Percentiles rank a stretch among this genome's conserved stretches.
Conservation (phyloP, 2,797 vertebrate genomes). For the Sebastes cheni region DNA sequence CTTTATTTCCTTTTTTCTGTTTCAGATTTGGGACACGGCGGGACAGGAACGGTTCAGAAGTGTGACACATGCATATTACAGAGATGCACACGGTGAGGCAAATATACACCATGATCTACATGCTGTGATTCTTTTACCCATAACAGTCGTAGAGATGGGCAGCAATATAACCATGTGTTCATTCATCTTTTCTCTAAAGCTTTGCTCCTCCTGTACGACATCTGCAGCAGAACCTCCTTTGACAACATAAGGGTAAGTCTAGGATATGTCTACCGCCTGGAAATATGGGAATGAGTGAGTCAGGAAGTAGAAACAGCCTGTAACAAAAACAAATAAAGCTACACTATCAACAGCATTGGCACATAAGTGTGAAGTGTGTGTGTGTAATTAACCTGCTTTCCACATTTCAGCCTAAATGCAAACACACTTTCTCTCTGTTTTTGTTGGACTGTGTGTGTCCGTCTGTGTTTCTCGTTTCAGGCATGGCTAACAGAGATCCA, state of each 20-base stretch:
- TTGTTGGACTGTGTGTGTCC: not conserved
- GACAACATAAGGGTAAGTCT: slow-evolving; percentile 91
- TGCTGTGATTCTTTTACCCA: not conserved
- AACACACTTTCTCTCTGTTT: not conserved
- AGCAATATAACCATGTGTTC: not conserved
- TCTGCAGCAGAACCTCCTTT: slow-evolving; percentile 91
- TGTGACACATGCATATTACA: slow-evolving; percentile 91
- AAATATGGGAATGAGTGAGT: not conserved
- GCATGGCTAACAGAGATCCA: slow-evolving; percentile 97
- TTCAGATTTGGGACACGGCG: slow-evolving; percentile 92
- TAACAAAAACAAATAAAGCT: not conserved
- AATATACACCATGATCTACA: not conserved
- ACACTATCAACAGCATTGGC: not conserved
- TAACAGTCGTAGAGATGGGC: not conserved
- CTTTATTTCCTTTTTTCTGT: slow-evolving; percentile 12
- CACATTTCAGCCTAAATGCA: not conserved
- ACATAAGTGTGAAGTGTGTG: not conserved
- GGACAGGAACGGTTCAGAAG: slow-evolving; percentile 91
- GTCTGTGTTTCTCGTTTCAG: slow-evolving; percentile 68
- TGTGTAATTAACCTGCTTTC: not conserved
- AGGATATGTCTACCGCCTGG: not conserved
- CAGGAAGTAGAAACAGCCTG: not conserved
- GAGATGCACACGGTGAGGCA: slow-evolving; percentile 88
- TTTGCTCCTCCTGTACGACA: slow-evolving; percentile 92
- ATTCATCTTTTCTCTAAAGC: slow-evolving; percentile 70